Percentiles rank a stretch among this genome's conserved stretches.
Evolutionary conservation across 1,140 invertebrate genomes (phyloP).

Genomic region (Batillaria attramentaria): DNA sequence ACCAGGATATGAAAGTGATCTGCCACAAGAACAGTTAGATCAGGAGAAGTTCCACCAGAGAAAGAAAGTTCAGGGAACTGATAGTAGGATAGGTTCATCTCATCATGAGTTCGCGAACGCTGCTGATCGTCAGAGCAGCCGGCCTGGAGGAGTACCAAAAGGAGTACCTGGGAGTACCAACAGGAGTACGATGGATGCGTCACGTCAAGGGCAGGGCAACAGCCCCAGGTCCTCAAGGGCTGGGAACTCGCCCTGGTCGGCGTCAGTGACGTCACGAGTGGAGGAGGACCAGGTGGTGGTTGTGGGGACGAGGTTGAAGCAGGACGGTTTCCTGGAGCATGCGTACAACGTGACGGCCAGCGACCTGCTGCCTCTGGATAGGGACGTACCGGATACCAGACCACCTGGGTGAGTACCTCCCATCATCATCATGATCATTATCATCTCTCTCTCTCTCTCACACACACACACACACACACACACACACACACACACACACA

Average conservation of each 20-base stretch:
- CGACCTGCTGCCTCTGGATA: conserved; percentile 31
- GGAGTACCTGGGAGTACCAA: background rate
- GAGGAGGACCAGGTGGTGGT: background rate
- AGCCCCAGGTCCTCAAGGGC: background rate
- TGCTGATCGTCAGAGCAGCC: no score
- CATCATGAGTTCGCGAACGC: no score
- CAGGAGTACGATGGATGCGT: background rate
- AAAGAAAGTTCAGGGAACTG: no score
- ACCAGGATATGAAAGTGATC: no score
- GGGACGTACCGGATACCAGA: conserved; percentile 35
- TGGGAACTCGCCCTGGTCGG: background rate
- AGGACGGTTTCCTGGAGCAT: conserved; percentile 32
- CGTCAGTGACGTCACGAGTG: background rate
- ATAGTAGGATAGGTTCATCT: no score
- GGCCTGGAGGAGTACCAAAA: no score
- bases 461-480: background rate
- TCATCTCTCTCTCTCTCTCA: background rate
- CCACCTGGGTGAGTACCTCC: conserved; percentile 33
- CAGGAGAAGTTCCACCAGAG: no score
- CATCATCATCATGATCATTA: background rate
- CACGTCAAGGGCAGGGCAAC: background rate
- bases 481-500: conserved; percentile 9
- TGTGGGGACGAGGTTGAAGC: conserved; percentile 28
- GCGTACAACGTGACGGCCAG: conserved; percentile 45
- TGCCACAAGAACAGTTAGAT: no score